Evolutionary conservation across 2,113 vertebrate genomes (phyloP), one percentile per base, ranked within the genome.

Genomic region (Triplophysa rosa): DNA sequence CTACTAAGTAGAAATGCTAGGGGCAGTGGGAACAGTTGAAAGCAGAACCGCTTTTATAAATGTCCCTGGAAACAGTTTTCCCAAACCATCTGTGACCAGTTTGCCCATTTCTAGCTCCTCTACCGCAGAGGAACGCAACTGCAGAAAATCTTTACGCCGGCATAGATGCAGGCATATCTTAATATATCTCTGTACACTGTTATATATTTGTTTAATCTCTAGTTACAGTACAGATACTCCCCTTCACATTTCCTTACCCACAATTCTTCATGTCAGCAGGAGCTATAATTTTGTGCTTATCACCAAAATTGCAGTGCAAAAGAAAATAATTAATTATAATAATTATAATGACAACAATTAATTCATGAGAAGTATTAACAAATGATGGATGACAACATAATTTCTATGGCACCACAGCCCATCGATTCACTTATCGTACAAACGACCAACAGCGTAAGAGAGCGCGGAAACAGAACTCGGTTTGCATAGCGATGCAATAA

Each of bases 291-390:
- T 99, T 99, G 98, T 99, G 97, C 98, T 99, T 99, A 95, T 99
- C 96, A 97, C 95, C 95, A 99, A 98, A 98, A 95, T 96, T 91
- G 95, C 97, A 99, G 98, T 99, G 98, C 98, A 99, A 99, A 94
- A 95, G 79, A 97, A 95, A 98, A 96, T 94, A 95, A 91, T 88
- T 89, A 90, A 87, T 86, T 85, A 89, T 87, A 84, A 87, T 84
- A 86, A 89, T 89, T 88, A 89, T 82, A 83, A 84, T 71, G 80
- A 84, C 67, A 83, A 80, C 79, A 81, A 85, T 91, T 93, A 93
- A 92, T 94, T 77, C 82, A 85, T 81, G 81, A 78, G 76, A 79
- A 84, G 86, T 92, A 91, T 93, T 86, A 91, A 92, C 90, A 95
- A 95, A 95, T 92, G 93, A 94, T 93, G 95, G 94, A 96, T 94